Conservation (phyloP, 2,888 invertebrate species). For the Gasteruption jaculator region DNA sequence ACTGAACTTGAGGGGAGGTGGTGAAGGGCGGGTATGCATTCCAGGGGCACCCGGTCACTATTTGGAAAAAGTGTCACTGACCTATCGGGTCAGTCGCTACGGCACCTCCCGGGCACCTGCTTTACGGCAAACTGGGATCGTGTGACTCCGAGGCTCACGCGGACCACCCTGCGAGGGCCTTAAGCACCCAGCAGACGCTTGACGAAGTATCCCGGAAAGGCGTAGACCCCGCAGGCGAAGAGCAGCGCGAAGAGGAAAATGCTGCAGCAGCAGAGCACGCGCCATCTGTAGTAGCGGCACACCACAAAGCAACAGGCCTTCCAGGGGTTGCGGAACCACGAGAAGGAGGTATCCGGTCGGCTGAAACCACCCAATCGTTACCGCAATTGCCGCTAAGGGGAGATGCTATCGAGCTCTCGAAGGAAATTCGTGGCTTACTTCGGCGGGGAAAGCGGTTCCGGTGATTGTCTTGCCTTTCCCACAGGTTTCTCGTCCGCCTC, state of each 20-base stretch:
- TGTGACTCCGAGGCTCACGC: no score
- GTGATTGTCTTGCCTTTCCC: constrained; percentile 63
- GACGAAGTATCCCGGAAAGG: constrained; percentile 54
- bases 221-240: constrained; percentile 48
- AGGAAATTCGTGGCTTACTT: no score
- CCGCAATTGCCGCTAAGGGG: no score
- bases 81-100: no score
- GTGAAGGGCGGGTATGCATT: no score
- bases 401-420: no score
- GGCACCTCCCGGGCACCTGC: no score
- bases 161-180: constrained; percentile 15
- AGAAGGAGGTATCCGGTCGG: constrained; percentile 61
- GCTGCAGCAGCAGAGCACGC: constrained; percentile 43
- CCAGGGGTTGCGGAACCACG: constrained; percentile 58
- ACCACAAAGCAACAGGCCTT: constrained; percentile 50
- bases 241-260: constrained; percentile 43
- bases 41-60: no score
- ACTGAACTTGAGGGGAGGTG: no score
- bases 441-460: constrained; percentile 61
- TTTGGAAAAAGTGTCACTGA: no score
- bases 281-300: constrained; percentile 50
- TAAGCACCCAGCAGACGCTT: constrained; percentile 50
- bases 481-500: constrained; percentile 62
- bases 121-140: no score
- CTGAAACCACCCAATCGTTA: no score